These are phyloP conservation scores for Phrynocephalus forsythii DNA, from an alignment of 2,797 vertebrate species.

Conservation along the genomic window DNA sequence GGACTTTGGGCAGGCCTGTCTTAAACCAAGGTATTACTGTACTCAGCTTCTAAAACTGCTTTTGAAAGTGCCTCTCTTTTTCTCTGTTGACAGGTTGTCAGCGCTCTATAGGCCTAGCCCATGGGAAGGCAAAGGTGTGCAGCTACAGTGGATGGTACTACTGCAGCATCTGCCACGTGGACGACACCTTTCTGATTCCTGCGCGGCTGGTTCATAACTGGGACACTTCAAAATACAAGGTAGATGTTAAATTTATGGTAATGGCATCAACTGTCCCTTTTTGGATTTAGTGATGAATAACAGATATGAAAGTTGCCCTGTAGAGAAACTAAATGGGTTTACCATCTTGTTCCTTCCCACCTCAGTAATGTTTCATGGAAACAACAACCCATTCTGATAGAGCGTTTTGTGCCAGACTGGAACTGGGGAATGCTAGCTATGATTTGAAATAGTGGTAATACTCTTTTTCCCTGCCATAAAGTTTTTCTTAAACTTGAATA, in stretches of 20 bases:
- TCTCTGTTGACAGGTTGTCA: conserved; percentile 86
- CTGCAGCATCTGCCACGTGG: conserved; percentile 93
- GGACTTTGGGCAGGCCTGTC: too few species aligned
- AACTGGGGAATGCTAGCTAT: neutral
- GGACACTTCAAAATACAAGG: conserved; percentile 97
- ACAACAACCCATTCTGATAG: neutral
- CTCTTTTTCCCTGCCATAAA: neutral
- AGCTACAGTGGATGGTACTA: conserved; percentile 98
- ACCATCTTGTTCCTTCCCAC: neutral
- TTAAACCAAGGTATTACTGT: neutral
- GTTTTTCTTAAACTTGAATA: too few species aligned
- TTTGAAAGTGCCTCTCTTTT: conserved; percentile 9
- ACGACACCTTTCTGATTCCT: conserved; percentile 95
- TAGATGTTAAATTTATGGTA: conserved; percentile 55
- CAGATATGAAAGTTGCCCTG: neutral
- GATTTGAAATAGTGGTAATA: neutral
- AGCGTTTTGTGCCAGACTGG: neutral
- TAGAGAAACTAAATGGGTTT: neutral
- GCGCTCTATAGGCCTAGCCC: conserved; percentile 89
- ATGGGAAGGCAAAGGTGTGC: conserved; percentile 95
- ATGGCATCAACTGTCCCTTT: neutral
- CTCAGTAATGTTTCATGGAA: neutral
- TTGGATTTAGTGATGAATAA: neutral
- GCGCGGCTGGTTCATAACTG: conserved; percentile 97
- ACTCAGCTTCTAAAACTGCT: neutral